phyloP scores from a whole-genome alignment of 2,888 invertebrate species.

The Ennomos fuscantarius region DNA sequence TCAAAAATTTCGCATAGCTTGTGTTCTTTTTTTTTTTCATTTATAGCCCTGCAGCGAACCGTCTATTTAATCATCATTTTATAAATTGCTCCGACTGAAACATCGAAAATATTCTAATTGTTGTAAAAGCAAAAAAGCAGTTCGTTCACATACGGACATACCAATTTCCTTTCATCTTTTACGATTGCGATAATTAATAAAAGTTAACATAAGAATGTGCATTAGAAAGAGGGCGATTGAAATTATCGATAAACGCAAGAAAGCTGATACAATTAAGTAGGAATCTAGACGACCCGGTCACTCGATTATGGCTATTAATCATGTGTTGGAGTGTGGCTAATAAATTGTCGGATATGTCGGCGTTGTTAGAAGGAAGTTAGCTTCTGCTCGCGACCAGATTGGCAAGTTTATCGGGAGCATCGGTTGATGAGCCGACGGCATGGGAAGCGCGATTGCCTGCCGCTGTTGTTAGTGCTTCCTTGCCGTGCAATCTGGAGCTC shows the following conservation, averaged over 20 bases:
- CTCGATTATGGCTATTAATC: constrained; percentile 68
- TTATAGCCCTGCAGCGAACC: constrained; percentile 14
- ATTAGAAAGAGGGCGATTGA: constrained; percentile 47
- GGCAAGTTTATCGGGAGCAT: constrained; percentile 27
- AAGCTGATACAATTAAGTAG: constrained; percentile 70
- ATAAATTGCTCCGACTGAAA: constrained; percentile 7
- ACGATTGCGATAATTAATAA: constrained; percentile 49
- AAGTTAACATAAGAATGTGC: constrained; percentile 48
- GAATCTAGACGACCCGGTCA: constrained; percentile 73
- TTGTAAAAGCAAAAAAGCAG: constrained; percentile 20
- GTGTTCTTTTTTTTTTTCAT: constrained; percentile 13
- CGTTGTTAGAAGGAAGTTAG: constrained; percentile 29
- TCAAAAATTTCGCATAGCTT: constrained; percentile 14
- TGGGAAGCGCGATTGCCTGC: constrained; percentile 24
- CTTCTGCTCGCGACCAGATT: constrained; percentile 13
- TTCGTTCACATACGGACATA: constrained; percentile 32
- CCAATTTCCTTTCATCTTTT: constrained; percentile 44
- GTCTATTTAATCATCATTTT: constrained; percentile 16
- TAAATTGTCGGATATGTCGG: constrained; percentile 47
- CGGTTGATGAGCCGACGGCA: constrained; percentile 39
- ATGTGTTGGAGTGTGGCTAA: constrained; percentile 48
- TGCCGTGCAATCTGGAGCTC: constrained; percentile 17
- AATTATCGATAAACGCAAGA: constrained; percentile 58
- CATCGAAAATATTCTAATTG: constrained; percentile 10
- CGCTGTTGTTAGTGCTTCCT: constrained; percentile 35